Evolutionary conservation across 2,797 vertebrate genomes (phyloP).

Genomic region (Falco novaeseelandiae): DNA sequence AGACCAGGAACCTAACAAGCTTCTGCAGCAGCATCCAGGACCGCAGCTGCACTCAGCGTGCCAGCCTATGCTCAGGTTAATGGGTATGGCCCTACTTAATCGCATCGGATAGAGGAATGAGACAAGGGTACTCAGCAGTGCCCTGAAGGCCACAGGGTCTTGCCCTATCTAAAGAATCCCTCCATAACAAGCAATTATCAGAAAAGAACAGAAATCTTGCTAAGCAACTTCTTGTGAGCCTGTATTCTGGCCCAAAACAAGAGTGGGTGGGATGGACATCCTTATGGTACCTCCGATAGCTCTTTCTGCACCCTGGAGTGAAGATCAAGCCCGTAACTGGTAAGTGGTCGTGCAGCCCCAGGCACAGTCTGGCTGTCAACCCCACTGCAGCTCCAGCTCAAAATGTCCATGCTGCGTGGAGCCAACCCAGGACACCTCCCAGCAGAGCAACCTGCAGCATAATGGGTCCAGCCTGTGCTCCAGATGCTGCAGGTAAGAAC

Average conservation of each 20-base stretch:
- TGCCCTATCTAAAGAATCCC: neutral
- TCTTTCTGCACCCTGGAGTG: neutral
- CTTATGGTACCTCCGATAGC: neutral
- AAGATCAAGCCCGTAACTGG: neutral
- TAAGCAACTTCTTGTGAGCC: too few species aligned
- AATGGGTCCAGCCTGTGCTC: neutral
- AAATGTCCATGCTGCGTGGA: neutral
- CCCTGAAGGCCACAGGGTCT: neutral
- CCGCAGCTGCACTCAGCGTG: neutral
- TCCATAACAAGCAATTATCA: neutral
- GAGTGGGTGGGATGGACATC: neutral
- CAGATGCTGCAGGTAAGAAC: neutral
- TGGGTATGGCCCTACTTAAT: neutral
- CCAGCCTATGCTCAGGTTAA: neutral
- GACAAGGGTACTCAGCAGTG: neutral
- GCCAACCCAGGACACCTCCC: neutral
- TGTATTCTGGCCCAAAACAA: neutral
- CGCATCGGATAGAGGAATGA: neutral
- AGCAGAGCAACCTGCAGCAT: neutral
- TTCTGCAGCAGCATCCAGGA: neutral
- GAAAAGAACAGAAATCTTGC: neutral
- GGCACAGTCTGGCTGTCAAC: neutral
- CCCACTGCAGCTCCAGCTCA: neutral
- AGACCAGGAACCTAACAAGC: neutral
- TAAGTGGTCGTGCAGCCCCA: rapidly evolving